Evolutionary conservation across 2,888 invertebrate genomes (phyloP).

Genomic region (Allygus modestus): DNA sequence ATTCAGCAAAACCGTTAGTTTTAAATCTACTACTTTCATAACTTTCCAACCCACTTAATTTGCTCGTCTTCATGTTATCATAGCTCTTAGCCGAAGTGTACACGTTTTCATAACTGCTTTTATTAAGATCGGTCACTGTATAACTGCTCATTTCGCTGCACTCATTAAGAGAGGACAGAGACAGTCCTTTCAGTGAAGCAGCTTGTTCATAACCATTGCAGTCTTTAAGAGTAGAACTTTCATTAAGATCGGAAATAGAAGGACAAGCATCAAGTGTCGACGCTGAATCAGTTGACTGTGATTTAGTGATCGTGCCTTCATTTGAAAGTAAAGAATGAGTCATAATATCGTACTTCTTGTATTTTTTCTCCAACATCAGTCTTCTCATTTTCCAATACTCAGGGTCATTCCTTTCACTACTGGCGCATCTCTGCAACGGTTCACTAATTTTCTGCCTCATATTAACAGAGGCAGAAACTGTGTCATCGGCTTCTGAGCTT

Average conservation of each 20-base stretch:
- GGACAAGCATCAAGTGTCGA: slow-evolving; percentile 64
- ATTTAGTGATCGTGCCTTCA: slow-evolving; percentile 62
- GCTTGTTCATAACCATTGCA: slow-evolving; percentile 58
- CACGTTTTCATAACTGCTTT: slow-evolving; percentile 45
- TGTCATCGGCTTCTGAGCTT: slow-evolving; percentile 63
- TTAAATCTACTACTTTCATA: neutral
- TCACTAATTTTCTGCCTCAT: slow-evolving; percentile 43
- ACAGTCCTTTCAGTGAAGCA: slow-evolving; percentile 46
- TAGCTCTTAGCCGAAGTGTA: slow-evolving; percentile 27
- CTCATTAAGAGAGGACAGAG: slow-evolving; percentile 55
- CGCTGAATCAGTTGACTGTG: slow-evolving; percentile 63
- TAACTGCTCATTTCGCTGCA: slow-evolving; percentile 54
- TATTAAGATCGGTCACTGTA: slow-evolving; percentile 43
- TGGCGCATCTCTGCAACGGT: slow-evolving; percentile 51
- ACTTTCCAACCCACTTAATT: neutral
- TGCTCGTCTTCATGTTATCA: slow-evolving; percentile 18
- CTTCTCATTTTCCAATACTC: slow-evolving; percentile 59
- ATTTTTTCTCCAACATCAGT: slow-evolving; percentile 22
- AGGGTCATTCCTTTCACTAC: slow-evolving; percentile 49
- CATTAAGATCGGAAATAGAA: slow-evolving; percentile 62
- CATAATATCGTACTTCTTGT: slow-evolving; percentile 51
- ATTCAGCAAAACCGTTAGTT: slow-evolving; percentile 45
- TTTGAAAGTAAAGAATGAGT: slow-evolving; percentile 53
- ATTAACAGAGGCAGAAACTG: slow-evolving; percentile 52
- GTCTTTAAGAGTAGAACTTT: slow-evolving; percentile 63